Evolutionary conservation across 2,113 vertebrate genomes (phyloP).

Genomic region (Brachyistius frenatus): DNA sequence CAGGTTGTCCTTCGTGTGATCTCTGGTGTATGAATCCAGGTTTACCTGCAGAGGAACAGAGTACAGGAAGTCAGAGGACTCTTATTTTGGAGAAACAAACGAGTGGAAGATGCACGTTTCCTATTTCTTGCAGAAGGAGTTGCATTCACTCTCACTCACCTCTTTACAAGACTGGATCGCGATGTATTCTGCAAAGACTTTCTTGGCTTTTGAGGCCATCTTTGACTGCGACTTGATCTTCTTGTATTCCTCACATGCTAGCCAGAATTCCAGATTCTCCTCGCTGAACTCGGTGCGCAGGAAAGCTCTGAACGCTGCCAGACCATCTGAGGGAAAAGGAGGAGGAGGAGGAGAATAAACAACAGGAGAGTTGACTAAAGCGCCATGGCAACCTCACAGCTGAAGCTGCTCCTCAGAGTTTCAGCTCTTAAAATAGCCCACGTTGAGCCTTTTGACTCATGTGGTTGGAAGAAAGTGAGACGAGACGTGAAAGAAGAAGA

Average conservation of each 20-base stretch:
- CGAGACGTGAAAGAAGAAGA: slow-evolving; percentile 19
- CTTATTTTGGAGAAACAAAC: not conserved
- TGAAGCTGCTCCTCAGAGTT: slow-evolving; percentile 49
- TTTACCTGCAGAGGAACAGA: slow-evolving; percentile 88
- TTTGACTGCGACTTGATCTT: slow-evolving; percentile 98
- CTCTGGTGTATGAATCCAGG: slow-evolving; percentile 95
- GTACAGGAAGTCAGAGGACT: not conserved
- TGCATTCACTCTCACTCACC: slow-evolving; percentile 80
- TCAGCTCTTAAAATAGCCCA: slow-evolving; percentile 69
- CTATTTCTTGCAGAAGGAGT: not conserved
- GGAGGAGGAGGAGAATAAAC: slow-evolving; percentile 48
- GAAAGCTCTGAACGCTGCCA: slow-evolving; percentile 96
- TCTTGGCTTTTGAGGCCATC: slow-evolving; percentile 97
- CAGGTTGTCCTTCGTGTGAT: slow-evolving; percentile 97
- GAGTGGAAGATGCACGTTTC: not conserved
- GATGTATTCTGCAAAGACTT: slow-evolving; percentile 95
- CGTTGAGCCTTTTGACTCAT: slow-evolving; percentile 58
- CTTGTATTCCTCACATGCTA: slow-evolving; percentile 98
- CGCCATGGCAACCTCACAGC: slow-evolving; percentile 69
- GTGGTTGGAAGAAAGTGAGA: slow-evolving; percentile 60
- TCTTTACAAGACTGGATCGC: slow-evolving; percentile 99
- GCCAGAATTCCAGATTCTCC: slow-evolving; percentile 99
- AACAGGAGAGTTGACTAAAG: slow-evolving; percentile 65
- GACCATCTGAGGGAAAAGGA: slow-evolving; percentile 87
- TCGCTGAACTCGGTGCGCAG: slow-evolving; percentile 98